phyloP scores from a whole-genome alignment of 2,113 vertebrate genomes.

The Cavia porcellus region DNA sequence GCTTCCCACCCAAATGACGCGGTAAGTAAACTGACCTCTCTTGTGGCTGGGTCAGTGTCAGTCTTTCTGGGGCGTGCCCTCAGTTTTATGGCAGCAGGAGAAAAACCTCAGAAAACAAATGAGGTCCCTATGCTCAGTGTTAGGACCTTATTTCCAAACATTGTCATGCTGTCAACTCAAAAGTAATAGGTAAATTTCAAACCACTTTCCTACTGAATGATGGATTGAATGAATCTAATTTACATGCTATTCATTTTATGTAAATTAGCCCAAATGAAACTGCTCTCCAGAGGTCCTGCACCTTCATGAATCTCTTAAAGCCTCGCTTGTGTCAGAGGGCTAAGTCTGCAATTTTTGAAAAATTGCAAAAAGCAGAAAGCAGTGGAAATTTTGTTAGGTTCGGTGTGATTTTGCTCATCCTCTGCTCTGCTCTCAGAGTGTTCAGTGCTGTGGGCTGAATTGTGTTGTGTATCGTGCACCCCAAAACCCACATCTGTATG shows the following conservation, averaged over 20 bases:
- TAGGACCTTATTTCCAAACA: conserved; percentile 47
- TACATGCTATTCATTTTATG: conserved; percentile 47
- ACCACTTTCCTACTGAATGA: neutral
- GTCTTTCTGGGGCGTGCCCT: neutral
- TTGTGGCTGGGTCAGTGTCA: neutral
- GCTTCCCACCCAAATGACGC: neutral
- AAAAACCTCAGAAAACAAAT: neutral
- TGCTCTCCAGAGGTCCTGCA: neutral
- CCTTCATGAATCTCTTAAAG: neutral
- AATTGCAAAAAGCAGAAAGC: neutral
- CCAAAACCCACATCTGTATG: too few relatives aligned
- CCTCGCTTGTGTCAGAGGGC: neutral
- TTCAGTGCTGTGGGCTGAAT: neutral
- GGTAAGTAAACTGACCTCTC: neutral
- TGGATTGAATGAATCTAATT: conserved; percentile 46
- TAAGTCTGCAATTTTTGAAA: neutral
- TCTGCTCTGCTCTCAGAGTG: neutral
- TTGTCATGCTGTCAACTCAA: neutral
- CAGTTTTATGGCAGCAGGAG: neutral
- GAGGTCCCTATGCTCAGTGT: neutral
- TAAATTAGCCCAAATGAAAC: conserved; percentile 18
- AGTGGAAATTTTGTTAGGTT: neutral
- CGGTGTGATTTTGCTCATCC: neutral
- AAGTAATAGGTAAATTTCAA: conserved; percentile 27
- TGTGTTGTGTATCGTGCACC: neutral